A percentile compares a stretch with the other conserved stretches of the same genome.
These are phyloP conservation scores for Nestor notabilis DNA, from an alignment of 2,113 vertebrate species.

Conservation along the genomic window DNA sequence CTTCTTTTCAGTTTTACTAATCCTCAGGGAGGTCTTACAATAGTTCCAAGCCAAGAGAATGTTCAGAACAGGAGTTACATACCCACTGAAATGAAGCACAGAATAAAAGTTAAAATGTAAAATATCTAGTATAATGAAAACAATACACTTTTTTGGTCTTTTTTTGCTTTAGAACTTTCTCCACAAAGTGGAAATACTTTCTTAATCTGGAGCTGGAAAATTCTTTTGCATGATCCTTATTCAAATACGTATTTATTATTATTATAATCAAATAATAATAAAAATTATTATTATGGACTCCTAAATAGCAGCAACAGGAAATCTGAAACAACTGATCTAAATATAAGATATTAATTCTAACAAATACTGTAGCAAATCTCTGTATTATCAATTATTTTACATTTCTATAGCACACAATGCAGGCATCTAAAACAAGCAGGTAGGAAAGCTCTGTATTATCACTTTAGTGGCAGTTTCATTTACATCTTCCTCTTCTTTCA, in stretches of 20 bases:
- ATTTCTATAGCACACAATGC: neutral
- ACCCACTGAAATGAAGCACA: slow-evolving; percentile 7
- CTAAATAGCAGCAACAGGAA: neutral
- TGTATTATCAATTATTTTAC: neutral
- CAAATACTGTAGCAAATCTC: neutral
- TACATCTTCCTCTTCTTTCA: neutral
- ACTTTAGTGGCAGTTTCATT: neutral
- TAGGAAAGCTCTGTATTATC: neutral
- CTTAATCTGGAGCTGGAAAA: neutral
- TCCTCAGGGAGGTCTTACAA: neutral
- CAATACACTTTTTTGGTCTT: neutral
- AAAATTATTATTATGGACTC: neutral
- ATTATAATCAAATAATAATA: neutral
- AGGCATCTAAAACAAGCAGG: neutral
- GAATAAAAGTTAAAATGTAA: neutral
- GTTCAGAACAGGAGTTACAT: neutral
- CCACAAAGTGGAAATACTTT: neutral
- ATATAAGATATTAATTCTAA: neutral
- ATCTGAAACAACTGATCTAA: neutral
- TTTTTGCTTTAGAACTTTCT: neutral
- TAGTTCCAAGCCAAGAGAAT: neutral
- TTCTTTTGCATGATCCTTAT: neutral
- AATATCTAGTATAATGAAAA: neutral
- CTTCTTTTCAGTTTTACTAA: neutral
- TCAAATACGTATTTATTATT: neutral